Evolutionary conservation across 2,113 vertebrate species (phyloP).

Genomic region (Zeus faber): DNA sequence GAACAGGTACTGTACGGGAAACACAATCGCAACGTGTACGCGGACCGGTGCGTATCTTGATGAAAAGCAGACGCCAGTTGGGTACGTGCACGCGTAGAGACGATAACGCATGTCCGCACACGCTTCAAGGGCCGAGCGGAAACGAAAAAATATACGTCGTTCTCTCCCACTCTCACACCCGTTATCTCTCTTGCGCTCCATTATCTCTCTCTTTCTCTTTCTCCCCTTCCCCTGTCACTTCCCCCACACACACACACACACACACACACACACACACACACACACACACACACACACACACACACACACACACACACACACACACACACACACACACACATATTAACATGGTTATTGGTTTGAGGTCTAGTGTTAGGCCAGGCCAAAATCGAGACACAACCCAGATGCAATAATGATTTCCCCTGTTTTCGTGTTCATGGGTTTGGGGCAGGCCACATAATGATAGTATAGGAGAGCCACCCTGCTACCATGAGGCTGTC

Average conservation of each 20-base stretch:
- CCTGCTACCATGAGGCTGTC: neutral
- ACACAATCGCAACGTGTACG: too few species aligned
- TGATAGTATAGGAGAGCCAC: constrained; percentile 5
- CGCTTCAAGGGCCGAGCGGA: too few species aligned
- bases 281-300: neutral
- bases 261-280: constrained; percentile 2
- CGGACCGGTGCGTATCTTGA: too few species aligned
- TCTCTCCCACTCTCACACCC: too few species aligned
- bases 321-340: neutral
- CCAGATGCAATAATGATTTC: constrained; percentile 5
- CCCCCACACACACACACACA: neutral
- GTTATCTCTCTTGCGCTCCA: too few species aligned
- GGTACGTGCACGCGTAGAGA: too few species aligned
- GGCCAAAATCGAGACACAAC: constrained; percentile 1
- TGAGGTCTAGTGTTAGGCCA: neutral
- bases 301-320: neutral
- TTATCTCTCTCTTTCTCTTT: too few species aligned
- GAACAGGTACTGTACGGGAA: too few species aligned
- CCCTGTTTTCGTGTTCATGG: constrained; percentile 4
- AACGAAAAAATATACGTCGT: too few species aligned
- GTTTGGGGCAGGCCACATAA: constrained; percentile 10
- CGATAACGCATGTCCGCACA: too few species aligned
- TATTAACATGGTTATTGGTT: neutral
- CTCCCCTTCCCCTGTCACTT: too few species aligned
- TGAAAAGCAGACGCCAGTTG: too few species aligned